These are phyloP conservation scores for Nemapogon koenigi DNA, from an alignment of 2,888 invertebrate genomes.

Conservation along the genomic window DNA sequence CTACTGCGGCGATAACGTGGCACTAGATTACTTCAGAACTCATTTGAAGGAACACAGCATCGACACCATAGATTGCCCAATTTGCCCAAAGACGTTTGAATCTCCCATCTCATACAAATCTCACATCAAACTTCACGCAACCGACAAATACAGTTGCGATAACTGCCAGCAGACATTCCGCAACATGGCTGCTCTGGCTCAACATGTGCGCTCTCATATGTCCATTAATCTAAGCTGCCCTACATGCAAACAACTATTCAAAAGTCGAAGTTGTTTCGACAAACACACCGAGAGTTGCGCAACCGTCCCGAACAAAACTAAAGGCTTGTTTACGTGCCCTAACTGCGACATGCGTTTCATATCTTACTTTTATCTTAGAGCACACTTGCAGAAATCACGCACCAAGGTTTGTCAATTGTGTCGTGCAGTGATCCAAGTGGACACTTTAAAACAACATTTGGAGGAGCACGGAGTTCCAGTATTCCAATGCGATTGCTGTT, in stretches of 20 bases:
- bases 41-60: too few relatives aligned
- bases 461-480: constrained; percentile 18
- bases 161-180: background rate
- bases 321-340: constrained; percentile 20
- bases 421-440: constrained; percentile 19
- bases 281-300: background rate
- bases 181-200: background rate
- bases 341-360: constrained; percentile 23
- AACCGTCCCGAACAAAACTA: background rate
- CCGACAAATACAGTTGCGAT: background rate
- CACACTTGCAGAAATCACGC: constrained; percentile 23
- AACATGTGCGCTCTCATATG: background rate
- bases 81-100: too few relatives aligned
- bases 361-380: constrained; percentile 21
- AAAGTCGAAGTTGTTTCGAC: background rate
- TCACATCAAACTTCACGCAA: background rate
- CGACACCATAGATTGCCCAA: too few relatives aligned
- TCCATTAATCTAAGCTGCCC: background rate
- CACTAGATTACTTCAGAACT: too few relatives aligned
- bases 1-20: too few relatives aligned
- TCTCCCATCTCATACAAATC: too few relatives aligned
- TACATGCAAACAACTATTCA: background rate
- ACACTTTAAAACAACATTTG: constrained; percentile 20
- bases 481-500: constrained; percentile 24
- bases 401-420: constrained; percentile 28